phyloP scores from a whole-genome alignment of 1,140 invertebrate genomes.

The Drosophila insularis region DNA sequence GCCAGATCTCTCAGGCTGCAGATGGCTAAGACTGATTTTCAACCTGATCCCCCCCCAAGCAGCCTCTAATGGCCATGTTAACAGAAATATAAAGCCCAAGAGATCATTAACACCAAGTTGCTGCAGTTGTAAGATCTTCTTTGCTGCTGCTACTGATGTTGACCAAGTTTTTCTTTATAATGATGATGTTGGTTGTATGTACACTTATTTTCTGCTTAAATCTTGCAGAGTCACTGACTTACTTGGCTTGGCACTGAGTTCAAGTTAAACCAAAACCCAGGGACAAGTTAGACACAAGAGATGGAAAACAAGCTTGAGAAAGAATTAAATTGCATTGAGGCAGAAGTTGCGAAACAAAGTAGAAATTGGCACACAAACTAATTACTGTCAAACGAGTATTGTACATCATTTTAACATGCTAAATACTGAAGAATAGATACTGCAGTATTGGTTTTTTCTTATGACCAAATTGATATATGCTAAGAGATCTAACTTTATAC shows the following conservation, averaged over 20 bases:
- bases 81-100: conserved; percentile 38
- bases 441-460: too few species aligned
- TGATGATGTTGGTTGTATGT: conserved; percentile 14
- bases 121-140: conserved; percentile 34
- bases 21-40: conserved; percentile 7
- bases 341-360: background rate
- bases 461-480: too few species aligned
- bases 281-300: conserved; percentile 26
- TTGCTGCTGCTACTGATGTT: conserved; percentile 19
- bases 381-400: conserved; percentile 3
- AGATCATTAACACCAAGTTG: conserved; percentile 48
- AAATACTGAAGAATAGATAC: too few species aligned
- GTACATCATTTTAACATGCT: background rate
- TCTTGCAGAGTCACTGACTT: conserved; percentile 56
- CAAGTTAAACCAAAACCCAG: conserved; percentile 46
- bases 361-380: background rate
- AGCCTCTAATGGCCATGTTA: conserved; percentile 60
- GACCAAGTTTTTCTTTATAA: conserved; percentile 39
- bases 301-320: background rate
- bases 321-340: background rate
- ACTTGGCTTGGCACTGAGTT: conserved; percentile 43
- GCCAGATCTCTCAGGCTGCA: conserved; percentile 9
- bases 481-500: too few species aligned
- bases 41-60: conserved; percentile 38
- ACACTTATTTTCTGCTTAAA: conserved; percentile 10